A percentile compares a stretch with the other conserved stretches of the same genome.
Evolutionary conservation across 2,113 vertebrate genomes (phyloP).

Genomic region (Semnornis frantzii): DNA sequence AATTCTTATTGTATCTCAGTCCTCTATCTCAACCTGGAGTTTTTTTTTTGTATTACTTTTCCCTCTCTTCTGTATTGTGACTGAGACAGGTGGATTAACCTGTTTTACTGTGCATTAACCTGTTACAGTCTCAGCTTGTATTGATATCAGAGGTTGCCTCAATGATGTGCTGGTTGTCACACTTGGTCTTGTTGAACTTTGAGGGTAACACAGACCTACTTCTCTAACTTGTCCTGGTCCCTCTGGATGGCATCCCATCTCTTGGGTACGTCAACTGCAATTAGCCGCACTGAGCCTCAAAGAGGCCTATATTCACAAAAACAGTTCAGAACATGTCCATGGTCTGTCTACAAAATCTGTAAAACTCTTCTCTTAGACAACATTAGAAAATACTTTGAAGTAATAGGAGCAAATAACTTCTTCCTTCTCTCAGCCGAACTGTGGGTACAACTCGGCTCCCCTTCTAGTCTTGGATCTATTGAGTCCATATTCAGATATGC

Average conservation of each 20-base stretch:
- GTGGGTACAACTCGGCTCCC: not conserved
- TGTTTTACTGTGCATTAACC: no score
- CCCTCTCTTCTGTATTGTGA: no score
- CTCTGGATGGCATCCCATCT: not conserved
- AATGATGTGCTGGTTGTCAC: no score
- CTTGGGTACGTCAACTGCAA: not conserved
- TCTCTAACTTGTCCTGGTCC: not conserved
- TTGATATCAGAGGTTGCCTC: not conserved
- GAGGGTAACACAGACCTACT: not conserved
- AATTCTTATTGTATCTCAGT: no score
- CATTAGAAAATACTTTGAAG: not conserved
- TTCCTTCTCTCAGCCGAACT: not conserved
- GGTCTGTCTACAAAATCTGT: not conserved
- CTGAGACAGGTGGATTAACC: no score
- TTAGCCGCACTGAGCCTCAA: not conserved
- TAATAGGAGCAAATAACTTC: fast-evolving
- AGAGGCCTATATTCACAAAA: not conserved
- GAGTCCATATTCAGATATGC: not conserved
- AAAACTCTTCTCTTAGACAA: not conserved
- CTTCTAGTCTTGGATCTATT: not conserved
- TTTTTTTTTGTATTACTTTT: no score
- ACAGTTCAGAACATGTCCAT: not conserved
- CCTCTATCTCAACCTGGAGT: no score
- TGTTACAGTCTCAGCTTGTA: not conserved
- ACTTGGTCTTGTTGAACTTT: not conserved